A percentile compares a stretch with the other conserved stretches of the same genome.
phyloP scores from a whole-genome alignment of 2,113 vertebrate species.

The Corythoichthys intestinalis region DNA sequence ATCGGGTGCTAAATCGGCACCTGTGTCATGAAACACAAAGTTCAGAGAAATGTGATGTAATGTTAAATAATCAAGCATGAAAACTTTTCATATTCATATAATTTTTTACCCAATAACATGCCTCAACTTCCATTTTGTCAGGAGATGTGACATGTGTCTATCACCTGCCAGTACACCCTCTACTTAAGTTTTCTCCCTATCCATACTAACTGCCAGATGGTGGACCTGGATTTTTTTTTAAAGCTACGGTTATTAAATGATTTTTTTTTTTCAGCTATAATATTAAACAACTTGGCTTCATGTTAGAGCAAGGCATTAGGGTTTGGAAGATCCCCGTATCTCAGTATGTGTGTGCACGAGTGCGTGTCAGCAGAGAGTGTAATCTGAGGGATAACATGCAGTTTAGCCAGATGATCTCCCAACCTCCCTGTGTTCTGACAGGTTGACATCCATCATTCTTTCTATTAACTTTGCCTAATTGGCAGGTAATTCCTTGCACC shows the following conservation, averaged over 20 bases:
- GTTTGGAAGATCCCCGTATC: background rate
- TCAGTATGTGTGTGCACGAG: slow-evolving; percentile 22
- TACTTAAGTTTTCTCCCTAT: background rate
- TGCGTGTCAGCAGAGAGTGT: slow-evolving; percentile 56
- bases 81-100: no score
- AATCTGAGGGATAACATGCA: slow-evolving; percentile 72
- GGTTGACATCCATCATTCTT: slow-evolving; percentile 68
- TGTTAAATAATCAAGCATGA: no score
- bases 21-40: no score
- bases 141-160: background rate
- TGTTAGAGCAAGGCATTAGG: background rate
- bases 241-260: background rate
- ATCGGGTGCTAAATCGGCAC: no score
- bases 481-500: slow-evolving; percentile 65
- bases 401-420: slow-evolving; percentile 64
- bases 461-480: slow-evolving; percentile 69
- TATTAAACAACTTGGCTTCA: background rate
- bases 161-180: background rate
- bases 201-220: no score
- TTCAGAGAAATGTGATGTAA: no score
- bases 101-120: background rate
- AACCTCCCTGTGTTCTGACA: slow-evolving; percentile 63
- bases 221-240: background rate
- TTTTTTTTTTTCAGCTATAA: background rate
- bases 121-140: background rate